phyloP scores from a whole-genome alignment of 2,797 vertebrate genomes.

The Australoheros facetus region DNA sequence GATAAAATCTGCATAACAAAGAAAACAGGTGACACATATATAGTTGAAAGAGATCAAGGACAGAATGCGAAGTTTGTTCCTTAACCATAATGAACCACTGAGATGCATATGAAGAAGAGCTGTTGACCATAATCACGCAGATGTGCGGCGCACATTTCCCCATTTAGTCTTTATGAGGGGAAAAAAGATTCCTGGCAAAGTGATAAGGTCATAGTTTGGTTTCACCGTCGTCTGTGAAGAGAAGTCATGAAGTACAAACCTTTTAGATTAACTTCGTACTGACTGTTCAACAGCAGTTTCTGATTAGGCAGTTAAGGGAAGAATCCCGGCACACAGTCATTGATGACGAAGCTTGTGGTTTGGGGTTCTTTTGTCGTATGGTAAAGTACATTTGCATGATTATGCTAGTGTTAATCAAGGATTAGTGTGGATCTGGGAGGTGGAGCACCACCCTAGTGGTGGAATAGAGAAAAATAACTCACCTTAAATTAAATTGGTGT shows the following conservation, averaged over 20 bases:
- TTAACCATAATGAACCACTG: background rate
- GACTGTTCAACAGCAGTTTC: constrained; percentile 52
- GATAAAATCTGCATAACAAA: background rate
- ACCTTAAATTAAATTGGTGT: background rate
- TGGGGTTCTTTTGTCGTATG: constrained; percentile 28
- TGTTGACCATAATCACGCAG: constrained; percentile 26
- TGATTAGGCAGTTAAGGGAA: constrained; percentile 48
- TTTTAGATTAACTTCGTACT: constrained; percentile 51
- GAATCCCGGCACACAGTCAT: constrained; percentile 20
- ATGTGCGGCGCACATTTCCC: constrained; percentile 47
- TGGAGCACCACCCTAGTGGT: background rate
- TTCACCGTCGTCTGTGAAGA: constrained; percentile 38
- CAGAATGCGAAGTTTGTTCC: background rate
- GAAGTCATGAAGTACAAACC: constrained; percentile 39
- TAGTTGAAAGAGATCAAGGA: background rate
- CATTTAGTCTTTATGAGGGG: constrained; percentile 49
- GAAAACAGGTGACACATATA: background rate
- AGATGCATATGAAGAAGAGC: constrained; percentile 26
- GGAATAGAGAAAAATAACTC: background rate
- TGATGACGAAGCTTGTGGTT: constrained; percentile 42
- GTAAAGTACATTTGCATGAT: constrained; percentile 9
- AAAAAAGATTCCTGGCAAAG: constrained; percentile 56
- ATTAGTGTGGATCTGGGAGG: background rate
- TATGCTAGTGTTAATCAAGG: background rate
- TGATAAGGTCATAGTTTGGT: constrained; percentile 66